A percentile compares a stretch with the other conserved stretches of the same genome.
phyloP scores from a whole-genome alignment of 2,113 vertebrate genomes.

The Gobiocypris rarus region DNA sequence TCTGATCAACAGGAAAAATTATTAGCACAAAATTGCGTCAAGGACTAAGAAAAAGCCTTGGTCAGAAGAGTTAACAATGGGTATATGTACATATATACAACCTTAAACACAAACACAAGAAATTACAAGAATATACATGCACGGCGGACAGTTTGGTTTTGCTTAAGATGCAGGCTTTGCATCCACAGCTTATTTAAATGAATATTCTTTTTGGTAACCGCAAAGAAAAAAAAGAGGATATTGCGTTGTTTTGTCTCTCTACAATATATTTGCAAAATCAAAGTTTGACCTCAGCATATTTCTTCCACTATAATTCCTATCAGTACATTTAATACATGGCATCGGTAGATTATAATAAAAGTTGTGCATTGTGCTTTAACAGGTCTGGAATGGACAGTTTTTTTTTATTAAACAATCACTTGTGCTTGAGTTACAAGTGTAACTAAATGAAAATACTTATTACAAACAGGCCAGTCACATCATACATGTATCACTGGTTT shows the following conservation, averaged over 20 bases:
- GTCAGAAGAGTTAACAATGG: conserved; percentile 23
- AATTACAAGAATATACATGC: conserved; percentile 48
- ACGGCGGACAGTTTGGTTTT: conserved; percentile 32
- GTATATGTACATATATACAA: conserved; percentile 55
- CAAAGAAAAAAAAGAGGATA: conserved; percentile 3
- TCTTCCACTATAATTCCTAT: background rate
- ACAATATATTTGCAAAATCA: background rate
- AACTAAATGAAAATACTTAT: background rate
- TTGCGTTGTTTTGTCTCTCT: background rate
- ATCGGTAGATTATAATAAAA: conserved; percentile 25
- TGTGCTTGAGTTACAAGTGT: background rate
- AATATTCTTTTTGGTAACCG: conserved; percentile 6
- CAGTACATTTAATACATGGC: conserved; percentile 14
- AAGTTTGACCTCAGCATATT: background rate
- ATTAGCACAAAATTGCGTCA: conserved; percentile 19
- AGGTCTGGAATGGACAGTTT: conserved; percentile 4
- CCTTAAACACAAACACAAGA: conserved; percentile 39
- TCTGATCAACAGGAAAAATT: conserved; percentile 42
- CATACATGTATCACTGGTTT: background rate
- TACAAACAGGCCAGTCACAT: conserved; percentile 1
- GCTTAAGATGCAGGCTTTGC: conserved; percentile 41
- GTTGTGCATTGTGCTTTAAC: conserved; percentile 44
- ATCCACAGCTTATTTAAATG: conserved; percentile 32
- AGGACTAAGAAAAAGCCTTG: conserved; percentile 32
- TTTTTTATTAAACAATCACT: background rate